Percentiles rank a stretch among this genome's conserved stretches.
Evolutionary conservation across 1,140 invertebrate genomes (phyloP).

Genomic region (Drosophila gunungcola): DNA sequence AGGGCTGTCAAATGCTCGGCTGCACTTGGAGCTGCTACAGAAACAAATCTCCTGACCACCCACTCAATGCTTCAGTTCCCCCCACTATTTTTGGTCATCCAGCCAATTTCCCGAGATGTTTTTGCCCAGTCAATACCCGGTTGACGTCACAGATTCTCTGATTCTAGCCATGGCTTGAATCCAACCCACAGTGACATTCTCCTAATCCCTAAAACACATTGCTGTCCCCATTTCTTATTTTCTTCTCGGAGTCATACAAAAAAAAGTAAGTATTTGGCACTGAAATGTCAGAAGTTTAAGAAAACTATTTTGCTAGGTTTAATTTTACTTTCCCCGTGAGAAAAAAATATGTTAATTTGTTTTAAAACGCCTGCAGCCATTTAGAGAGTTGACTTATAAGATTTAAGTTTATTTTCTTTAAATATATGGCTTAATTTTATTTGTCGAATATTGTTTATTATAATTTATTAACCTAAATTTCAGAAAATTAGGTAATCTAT

Average conservation of each 20-base stretch:
- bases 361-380: no score
- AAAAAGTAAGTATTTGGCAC: background rate
- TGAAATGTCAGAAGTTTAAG: background rate
- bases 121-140: constrained; percentile 23
- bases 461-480: no score
- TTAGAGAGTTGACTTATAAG: no score
- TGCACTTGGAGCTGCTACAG: constrained; percentile 41
- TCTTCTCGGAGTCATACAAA: background rate
- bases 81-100: background rate
- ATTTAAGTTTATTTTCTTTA: no score
- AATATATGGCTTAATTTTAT: no score
- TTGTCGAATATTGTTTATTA: no score
- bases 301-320: background rate
- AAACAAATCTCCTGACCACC: background rate
- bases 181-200: constrained; percentile 14
- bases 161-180: constrained; percentile 4
- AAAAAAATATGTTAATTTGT: no score
- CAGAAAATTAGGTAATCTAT: no score
- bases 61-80: background rate
- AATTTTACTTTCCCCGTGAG: no score
- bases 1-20: constrained; percentile 60
- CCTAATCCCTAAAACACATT: constrained; percentile 18
- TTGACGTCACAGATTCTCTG: constrained; percentile 26
- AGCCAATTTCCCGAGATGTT: constrained; percentile 26
- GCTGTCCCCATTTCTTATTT: background rate